Percentiles rank a stretch among this genome's conserved stretches.
Conservation (phyloP, 1,140 invertebrate species). For the Drosophila busckii region DNA sequence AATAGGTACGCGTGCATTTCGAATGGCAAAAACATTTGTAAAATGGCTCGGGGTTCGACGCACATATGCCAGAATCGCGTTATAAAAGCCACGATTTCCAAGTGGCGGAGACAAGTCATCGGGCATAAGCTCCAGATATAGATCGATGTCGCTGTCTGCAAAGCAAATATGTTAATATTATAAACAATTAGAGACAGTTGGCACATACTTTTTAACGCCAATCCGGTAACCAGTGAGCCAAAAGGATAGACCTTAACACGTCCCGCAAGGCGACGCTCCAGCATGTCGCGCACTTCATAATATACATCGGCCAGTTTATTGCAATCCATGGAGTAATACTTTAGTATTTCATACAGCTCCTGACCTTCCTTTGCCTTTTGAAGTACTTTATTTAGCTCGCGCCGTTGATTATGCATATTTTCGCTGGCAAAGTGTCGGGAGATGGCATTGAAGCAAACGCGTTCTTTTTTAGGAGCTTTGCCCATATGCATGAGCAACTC, state of each 20-base stretch:
- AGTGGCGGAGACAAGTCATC: slow-evolving; percentile 3
- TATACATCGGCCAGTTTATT: slow-evolving; percentile 28
- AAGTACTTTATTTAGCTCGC: slow-evolving; percentile 16
- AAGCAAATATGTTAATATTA: not conserved
- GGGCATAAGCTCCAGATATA: slow-evolving; percentile 37
- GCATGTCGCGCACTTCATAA: slow-evolving; percentile 34
- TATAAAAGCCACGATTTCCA: slow-evolving; percentile 42
- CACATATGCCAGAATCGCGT: slow-evolving; percentile 35
- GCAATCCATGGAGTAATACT: slow-evolving; percentile 33
- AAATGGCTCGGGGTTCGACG: slow-evolving; percentile 47
- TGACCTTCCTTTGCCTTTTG: slow-evolving; percentile 9
- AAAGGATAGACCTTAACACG: slow-evolving; percentile 46
- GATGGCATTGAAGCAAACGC: slow-evolving; percentile 40
- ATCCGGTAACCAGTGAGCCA: slow-evolving; percentile 61
- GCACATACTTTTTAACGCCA: slow-evolving; percentile 53
- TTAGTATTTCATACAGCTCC: slow-evolving; percentile 38
- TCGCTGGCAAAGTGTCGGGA: slow-evolving; percentile 40
- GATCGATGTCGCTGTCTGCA: slow-evolving; percentile 68
- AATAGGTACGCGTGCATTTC: slow-evolving; percentile 65
- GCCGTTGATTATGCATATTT: slow-evolving; percentile 44
- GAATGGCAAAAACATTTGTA: slow-evolving; percentile 46
- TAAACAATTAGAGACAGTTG: not conserved
- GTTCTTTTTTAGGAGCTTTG: slow-evolving; percentile 46
- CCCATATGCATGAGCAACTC: slow-evolving; percentile 45
- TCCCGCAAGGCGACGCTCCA: slow-evolving; percentile 30